phyloP scores from a whole-genome alignment of 2,113 vertebrate genomes.

The Probosciger aterrimus region DNA sequence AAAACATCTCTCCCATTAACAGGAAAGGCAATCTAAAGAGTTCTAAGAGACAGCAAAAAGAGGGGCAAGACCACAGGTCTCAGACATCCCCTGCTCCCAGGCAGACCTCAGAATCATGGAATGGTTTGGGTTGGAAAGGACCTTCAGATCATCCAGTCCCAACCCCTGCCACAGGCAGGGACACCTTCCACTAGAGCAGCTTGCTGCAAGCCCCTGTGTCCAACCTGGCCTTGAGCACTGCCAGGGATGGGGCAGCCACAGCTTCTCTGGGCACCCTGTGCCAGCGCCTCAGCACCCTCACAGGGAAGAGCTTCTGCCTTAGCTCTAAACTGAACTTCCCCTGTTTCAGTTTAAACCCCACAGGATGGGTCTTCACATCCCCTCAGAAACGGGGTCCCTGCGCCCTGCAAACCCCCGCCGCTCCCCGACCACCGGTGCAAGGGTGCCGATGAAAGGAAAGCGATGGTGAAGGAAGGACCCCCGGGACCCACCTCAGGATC shows the following conservation, averaged over 20 bases:
- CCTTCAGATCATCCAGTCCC: neutral
- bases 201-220: no score
- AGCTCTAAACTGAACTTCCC: no score
- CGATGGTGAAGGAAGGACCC: accelerated
- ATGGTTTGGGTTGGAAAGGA: neutral
- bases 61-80: neutral
- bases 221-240: no score
- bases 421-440: no score
- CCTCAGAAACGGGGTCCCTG: neutral
- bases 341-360: no score
- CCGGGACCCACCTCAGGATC: slow-evolving; percentile 48
- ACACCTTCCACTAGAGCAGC: neutral
- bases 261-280: no score
- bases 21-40: neutral
- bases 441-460: no score
- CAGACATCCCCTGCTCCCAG: neutral
- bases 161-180: neutral
- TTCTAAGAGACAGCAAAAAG: no score
- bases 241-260: no score
- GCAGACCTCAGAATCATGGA: neutral
- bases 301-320: no score
- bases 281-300: no score
- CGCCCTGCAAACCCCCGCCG: no score
- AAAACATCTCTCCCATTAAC: neutral
- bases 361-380: neutral